These are phyloP conservation scores for Phenacoccus solenopsis DNA, from an alignment of 1,140 invertebrate genomes.

Conservation along the genomic window DNA sequence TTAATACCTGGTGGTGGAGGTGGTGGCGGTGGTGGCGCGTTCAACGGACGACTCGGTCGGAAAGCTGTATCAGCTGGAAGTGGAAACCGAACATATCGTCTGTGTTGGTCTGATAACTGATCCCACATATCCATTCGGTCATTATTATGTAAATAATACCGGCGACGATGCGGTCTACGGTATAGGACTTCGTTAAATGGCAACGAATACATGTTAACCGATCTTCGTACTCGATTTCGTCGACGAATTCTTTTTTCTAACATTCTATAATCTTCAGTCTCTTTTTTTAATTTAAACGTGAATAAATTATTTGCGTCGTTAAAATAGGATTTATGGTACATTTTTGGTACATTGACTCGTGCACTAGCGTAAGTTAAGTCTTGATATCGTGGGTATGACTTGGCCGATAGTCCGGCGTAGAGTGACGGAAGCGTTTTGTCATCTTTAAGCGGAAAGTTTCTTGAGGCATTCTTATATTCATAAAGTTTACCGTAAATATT, in stretches of 20 bases:
- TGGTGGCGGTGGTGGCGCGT: neutral
- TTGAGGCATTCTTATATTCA: neutral
- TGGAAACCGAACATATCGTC: slow-evolving; percentile 22
- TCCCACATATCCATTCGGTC: slow-evolving; percentile 20
- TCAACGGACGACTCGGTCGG: neutral
- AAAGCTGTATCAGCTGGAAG: slow-evolving; percentile 9
- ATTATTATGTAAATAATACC: neutral
- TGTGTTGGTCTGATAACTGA: slow-evolving; percentile 14
- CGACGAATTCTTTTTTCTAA: neutral
- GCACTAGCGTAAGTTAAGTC: neutral
- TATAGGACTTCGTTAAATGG: slow-evolving; percentile 9
- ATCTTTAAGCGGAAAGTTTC: neutral
- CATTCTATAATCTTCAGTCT: slow-evolving; percentile 16
- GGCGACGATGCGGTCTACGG: neutral
- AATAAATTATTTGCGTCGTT: neutral
- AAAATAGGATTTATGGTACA: neutral
- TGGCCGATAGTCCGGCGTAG: neutral
- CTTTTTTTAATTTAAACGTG: slow-evolving; percentile 14
- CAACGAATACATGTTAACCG: slow-evolving; percentile 1
- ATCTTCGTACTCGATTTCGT: neutral
- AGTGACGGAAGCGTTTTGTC: neutral
- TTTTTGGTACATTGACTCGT: slow-evolving; percentile 4
- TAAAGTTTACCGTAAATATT: neutral
- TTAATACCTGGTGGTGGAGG: neutral
- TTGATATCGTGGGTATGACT: neutral